Conservation (phyloP, 2,888 invertebrate species). For the Calliphora vomitoria region DNA sequence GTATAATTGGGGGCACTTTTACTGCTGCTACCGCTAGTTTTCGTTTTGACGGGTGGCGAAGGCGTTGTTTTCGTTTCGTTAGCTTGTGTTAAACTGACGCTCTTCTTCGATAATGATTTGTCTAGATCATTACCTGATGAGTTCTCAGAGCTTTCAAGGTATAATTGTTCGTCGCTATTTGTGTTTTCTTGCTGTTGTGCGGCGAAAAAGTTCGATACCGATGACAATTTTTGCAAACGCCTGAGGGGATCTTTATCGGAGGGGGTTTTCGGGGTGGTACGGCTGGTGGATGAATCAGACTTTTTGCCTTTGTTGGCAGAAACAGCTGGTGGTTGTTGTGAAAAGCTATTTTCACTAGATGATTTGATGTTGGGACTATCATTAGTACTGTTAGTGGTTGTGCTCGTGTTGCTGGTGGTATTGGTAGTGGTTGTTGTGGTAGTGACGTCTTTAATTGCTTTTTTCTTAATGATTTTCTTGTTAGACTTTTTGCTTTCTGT, state of each 20-base stretch:
- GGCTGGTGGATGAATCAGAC: slow-evolving; percentile 67
- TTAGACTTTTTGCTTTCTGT: slow-evolving; percentile 78
- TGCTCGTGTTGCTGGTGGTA: slow-evolving; percentile 48
- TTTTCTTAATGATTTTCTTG: slow-evolving; percentile 80
- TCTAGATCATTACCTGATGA: slow-evolving; percentile 73
- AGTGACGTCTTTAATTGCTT: slow-evolving; percentile 62
- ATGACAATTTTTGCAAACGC: slow-evolving; percentile 90
- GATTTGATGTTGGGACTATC: slow-evolving; percentile 71
- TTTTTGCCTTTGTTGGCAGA: slow-evolving; percentile 54
- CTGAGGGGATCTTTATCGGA: slow-evolving; percentile 65
- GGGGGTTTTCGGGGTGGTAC: slow-evolving; percentile 64
- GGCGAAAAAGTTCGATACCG: slow-evolving; percentile 91
- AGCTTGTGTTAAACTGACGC: slow-evolving; percentile 82
- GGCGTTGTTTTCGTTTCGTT: slow-evolving; percentile 82
- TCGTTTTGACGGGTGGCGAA: slow-evolving; percentile 75
- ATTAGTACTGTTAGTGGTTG: slow-evolving; percentile 74
- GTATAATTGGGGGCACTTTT: slow-evolving; percentile 23
- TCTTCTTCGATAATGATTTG: slow-evolving; percentile 64
- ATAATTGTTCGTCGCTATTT: slow-evolving; percentile 85
- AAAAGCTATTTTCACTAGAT: slow-evolving; percentile 78
- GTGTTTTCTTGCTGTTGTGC: slow-evolving; percentile 85
- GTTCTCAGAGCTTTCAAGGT: slow-evolving; percentile 86
- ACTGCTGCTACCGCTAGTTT: slow-evolving; percentile 58
- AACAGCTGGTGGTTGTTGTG: slow-evolving; percentile 76
- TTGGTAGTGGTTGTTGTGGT: slow-evolving; percentile 63